Conservation (phyloP, 2,888 invertebrate species). For the Pandemis cinnamomeana region DNA sequence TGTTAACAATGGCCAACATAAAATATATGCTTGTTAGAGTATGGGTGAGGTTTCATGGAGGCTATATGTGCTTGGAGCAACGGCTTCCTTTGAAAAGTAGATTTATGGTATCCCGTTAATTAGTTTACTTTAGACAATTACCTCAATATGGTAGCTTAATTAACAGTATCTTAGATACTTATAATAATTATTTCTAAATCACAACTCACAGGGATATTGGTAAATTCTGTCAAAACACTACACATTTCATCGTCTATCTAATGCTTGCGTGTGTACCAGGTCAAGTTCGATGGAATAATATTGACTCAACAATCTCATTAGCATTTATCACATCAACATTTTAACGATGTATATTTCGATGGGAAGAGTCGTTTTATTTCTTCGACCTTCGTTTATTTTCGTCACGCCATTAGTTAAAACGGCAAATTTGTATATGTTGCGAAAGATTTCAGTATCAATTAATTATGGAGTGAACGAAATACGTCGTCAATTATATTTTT, state of each 20-base stretch:
- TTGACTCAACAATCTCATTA: slow-evolving; percentile 27
- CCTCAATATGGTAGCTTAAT: not conserved
- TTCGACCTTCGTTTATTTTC: slow-evolving; percentile 32
- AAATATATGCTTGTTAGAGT: slow-evolving; percentile 48
- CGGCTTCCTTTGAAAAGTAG: not conserved
- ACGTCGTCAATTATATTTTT: not conserved
- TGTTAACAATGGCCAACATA: slow-evolving; percentile 69
- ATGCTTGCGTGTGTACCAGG: slow-evolving; percentile 19
- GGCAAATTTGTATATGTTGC: slow-evolving; percentile 12
- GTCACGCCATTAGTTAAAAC: slow-evolving; percentile 10
- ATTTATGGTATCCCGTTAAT: slow-evolving; percentile 18
- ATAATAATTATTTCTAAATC: not conserved
- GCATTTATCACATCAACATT: slow-evolving; percentile 30
- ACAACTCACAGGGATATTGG: not conserved
- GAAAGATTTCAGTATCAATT: slow-evolving; percentile 27
- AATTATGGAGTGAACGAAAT: slow-evolving; percentile 9
- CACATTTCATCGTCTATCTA: slow-evolving; percentile 4
- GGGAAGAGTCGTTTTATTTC: slow-evolving; percentile 5
- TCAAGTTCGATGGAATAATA: slow-evolving; percentile 30
- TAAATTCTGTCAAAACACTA: slow-evolving; percentile 2
- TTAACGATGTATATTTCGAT: slow-evolving; percentile 13
- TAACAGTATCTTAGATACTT: not conserved
- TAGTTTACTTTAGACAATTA: not conserved
- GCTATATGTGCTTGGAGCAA: slow-evolving; percentile 19
- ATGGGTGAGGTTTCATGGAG: slow-evolving; percentile 27